Evolutionary conservation across 2,888 invertebrate genomes (phyloP).

Genomic region (Caenorhabditis drosophilae): DNA sequence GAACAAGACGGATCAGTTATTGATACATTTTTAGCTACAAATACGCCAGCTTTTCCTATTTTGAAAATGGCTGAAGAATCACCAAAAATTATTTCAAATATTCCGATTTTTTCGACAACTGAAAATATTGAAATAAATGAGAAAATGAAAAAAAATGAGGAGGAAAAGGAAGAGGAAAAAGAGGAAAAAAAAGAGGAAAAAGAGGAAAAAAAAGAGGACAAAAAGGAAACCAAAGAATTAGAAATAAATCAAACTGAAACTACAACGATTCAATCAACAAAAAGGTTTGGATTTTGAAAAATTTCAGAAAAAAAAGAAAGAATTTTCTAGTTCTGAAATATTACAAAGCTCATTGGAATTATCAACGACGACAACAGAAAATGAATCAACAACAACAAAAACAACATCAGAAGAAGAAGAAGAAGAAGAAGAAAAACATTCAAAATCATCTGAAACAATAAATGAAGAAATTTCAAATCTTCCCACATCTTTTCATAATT

Average conservation of each 20-base stretch:
- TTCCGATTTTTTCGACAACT: background rate
- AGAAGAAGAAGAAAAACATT: too few relatives aligned
- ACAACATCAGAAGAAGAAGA: too few relatives aligned
- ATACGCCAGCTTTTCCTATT: constrained; percentile 33
- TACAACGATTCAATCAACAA: too few relatives aligned
- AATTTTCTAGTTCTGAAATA: background rate
- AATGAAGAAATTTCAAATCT: background rate
- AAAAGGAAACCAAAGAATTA: too few relatives aligned
- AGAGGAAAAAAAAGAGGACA: too few relatives aligned
- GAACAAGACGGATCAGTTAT: constrained; percentile 36
- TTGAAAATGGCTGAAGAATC: constrained; percentile 33
- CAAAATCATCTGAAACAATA: constrained; percentile 1
- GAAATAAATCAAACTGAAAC: too few relatives aligned
- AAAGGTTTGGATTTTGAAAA: too few relatives aligned
- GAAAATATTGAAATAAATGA: too few relatives aligned
- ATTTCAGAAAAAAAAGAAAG: too few relatives aligned
- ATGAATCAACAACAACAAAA: constrained; percentile 3
- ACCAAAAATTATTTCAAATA: constrained; percentile 17
- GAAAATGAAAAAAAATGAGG: too few relatives aligned
- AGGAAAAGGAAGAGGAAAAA: too few relatives aligned
- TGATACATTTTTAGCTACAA: constrained; percentile 12
- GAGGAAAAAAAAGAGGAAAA: too few relatives aligned
- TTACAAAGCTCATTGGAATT: background rate
- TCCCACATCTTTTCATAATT: background rate
- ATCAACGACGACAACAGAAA: constrained; percentile 2